phyloP scores from a whole-genome alignment of 2,797 vertebrate genomes.

The Gymnoscopelus braueri region DNA sequence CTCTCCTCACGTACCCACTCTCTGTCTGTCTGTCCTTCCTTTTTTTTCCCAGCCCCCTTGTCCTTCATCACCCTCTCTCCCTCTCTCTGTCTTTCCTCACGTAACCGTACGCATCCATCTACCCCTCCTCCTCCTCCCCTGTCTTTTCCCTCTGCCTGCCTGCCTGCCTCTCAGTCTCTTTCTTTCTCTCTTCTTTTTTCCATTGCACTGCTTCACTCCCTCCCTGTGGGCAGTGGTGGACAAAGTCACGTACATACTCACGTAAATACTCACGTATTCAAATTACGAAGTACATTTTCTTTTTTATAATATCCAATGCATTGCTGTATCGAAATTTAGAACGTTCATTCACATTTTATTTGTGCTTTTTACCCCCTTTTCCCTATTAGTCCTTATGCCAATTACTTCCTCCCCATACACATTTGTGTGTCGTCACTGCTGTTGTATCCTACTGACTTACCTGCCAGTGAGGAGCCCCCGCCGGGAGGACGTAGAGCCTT shows the following conservation, averaged over 20 bases:
- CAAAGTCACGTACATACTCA: background rate
- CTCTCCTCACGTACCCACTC: slow-evolving; percentile 43
- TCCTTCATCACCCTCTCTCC: slow-evolving; percentile 41
- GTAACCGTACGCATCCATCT: background rate
- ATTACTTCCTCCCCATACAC: no score
- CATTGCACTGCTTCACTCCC: background rate
- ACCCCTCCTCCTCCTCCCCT: slow-evolving; percentile 2
- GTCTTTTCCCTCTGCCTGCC: slow-evolving; percentile 4
- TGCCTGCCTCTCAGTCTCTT: slow-evolving; percentile 15
- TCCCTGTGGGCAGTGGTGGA: background rate
- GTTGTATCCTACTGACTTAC: no score
- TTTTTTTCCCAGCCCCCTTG: background rate
- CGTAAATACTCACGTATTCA: no score
- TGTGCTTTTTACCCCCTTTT: no score
- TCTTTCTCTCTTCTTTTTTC: background rate
- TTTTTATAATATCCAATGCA: no score
- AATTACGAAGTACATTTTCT: no score
- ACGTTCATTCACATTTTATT: no score
- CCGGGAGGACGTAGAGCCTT: no score
- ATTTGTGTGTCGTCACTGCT: no score
- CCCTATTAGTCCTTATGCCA: no score
- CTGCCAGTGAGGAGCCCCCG: no score
- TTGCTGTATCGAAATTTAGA: no score
- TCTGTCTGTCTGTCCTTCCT: slow-evolving; percentile 47
- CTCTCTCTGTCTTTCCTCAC: slow-evolving; percentile 21